phyloP scores from a whole-genome alignment of 2,113 vertebrate species.

The Lethenteron reissneri region DNA sequence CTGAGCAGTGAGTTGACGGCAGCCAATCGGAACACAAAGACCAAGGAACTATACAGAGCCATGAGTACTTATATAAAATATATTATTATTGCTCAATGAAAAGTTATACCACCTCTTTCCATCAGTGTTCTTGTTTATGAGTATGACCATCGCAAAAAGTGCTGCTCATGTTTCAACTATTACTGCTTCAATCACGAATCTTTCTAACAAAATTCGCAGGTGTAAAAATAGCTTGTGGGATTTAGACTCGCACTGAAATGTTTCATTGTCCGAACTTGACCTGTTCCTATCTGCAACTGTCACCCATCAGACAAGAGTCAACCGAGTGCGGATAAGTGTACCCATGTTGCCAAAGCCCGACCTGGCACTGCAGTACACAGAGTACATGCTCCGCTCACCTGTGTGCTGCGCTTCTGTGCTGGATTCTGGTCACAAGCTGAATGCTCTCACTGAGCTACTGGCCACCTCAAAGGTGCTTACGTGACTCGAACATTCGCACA shows the following conservation, averaged over 20 bases:
- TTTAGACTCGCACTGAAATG: not conserved
- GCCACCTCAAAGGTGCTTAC: slow-evolving; percentile 18
- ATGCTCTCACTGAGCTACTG: slow-evolving; percentile 36
- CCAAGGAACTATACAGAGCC: no score
- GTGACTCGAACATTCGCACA: not conserved
- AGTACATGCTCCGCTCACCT: slow-evolving; percentile 40
- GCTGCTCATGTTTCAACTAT: not conserved
- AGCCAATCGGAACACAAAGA: no score
- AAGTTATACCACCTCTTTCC: no score
- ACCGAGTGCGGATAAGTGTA: slow-evolving; percentile 34
- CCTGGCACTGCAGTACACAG: slow-evolving; percentile 47
- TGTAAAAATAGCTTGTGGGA: not conserved
- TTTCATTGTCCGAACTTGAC: slow-evolving; percentile 18
- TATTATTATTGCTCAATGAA: no score
- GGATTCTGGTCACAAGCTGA: slow-evolving; percentile 24
- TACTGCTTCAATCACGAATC: not conserved
- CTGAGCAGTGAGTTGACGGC: no score
- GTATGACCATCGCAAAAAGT: not conserved
- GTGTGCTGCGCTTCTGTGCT: slow-evolving; percentile 36
- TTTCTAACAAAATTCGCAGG: not conserved
- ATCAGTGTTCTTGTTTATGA: no score
- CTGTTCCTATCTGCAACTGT: slow-evolving; percentile 7
- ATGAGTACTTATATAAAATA: no score
- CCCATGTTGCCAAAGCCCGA: slow-evolving; percentile 34
- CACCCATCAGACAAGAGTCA: no score